phyloP scores from a whole-genome alignment of 1,140 invertebrate genomes.

The Bombus fervidus region DNA sequence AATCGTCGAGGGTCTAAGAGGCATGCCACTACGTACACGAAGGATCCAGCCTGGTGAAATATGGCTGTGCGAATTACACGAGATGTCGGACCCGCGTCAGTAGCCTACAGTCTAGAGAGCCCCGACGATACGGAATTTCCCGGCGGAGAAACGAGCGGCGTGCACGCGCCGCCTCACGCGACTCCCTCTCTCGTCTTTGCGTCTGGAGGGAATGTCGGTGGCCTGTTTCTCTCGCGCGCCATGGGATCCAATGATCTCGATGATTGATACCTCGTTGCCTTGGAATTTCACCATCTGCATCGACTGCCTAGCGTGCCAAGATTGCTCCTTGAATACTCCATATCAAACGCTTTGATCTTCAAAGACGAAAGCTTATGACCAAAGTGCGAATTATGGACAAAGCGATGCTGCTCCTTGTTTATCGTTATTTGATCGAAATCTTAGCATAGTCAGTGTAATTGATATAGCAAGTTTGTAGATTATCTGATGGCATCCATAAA shows the following conservation, averaged over 20 bases:
- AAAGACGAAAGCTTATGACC: background rate
- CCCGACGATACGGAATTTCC: conserved; percentile 61
- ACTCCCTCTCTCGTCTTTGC: background rate
- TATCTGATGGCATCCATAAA: background rate
- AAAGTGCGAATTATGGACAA: background rate
- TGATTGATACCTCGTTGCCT: conserved; percentile 26
- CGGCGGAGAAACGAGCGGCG: conserved; percentile 52
- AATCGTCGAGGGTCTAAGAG: conserved; percentile 70
- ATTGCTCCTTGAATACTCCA: background rate
- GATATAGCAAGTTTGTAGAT: background rate
- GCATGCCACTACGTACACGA: conserved; percentile 39
- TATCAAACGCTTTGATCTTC: conserved; percentile 19
- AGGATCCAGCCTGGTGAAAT: conserved; percentile 62
- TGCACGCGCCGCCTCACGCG: conserved; percentile 33
- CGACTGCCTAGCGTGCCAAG: background rate
- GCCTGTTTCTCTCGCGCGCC: conserved; percentile 5
- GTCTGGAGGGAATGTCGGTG: background rate
- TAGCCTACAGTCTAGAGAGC: conserved; percentile 12
- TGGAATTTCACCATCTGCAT: background rate
- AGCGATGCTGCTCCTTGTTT: background rate
- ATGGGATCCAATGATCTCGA: conserved; percentile 16
- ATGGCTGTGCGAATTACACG: conserved; percentile 69
- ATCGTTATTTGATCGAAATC: background rate
- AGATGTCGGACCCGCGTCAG: conserved; percentile 69
- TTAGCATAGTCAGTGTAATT: background rate